A percentile compares a stretch with the other conserved stretches of the same genome.
Evolutionary conservation across 1,140 invertebrate species (phyloP).

Genomic region (Hormaphis cornu): DNA sequence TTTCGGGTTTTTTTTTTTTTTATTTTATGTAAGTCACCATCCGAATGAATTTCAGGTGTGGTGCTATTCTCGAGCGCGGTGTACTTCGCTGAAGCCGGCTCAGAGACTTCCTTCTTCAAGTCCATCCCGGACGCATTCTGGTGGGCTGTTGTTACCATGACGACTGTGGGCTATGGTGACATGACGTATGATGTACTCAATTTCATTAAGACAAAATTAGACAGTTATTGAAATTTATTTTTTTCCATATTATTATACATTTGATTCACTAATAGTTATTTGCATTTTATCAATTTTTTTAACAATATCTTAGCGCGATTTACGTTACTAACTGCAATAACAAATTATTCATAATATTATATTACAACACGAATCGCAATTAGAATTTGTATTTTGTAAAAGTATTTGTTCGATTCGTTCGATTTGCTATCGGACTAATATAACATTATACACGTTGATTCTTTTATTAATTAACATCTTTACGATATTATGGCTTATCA

Average conservation of each 20-base stretch:
- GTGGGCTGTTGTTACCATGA: constrained; percentile 91
- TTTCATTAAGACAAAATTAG: constrained; percentile 48
- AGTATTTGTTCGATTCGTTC: constrained; percentile 2
- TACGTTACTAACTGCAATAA: background rate
- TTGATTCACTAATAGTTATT: constrained; percentile 27
- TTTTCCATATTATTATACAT: constrained; percentile 31
- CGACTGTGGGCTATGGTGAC: constrained; percentile 99
- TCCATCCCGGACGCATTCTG: constrained; percentile 95
- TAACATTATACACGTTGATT: too few species aligned
- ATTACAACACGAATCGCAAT: background rate
- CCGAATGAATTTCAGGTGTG: constrained; percentile 64
- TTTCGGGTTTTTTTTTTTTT: background rate
- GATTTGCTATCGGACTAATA: background rate
- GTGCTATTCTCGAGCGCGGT: constrained; percentile 96
- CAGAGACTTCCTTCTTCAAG: constrained; percentile 91
- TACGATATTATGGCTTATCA: background rate
- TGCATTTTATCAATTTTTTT: constrained; percentile 13
- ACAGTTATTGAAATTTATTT: constrained; percentile 32
- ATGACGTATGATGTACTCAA: constrained; percentile 88
- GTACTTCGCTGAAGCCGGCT: constrained; percentile 96
- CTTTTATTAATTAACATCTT: constrained; percentile 5
- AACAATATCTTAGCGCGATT: constrained; percentile 12
- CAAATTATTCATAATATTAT: background rate
- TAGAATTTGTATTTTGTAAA: background rate
- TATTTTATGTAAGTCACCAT: constrained; percentile 11